phyloP scores from a whole-genome alignment of 2,888 invertebrate species.

The Sminthurinus aureus region DNA sequence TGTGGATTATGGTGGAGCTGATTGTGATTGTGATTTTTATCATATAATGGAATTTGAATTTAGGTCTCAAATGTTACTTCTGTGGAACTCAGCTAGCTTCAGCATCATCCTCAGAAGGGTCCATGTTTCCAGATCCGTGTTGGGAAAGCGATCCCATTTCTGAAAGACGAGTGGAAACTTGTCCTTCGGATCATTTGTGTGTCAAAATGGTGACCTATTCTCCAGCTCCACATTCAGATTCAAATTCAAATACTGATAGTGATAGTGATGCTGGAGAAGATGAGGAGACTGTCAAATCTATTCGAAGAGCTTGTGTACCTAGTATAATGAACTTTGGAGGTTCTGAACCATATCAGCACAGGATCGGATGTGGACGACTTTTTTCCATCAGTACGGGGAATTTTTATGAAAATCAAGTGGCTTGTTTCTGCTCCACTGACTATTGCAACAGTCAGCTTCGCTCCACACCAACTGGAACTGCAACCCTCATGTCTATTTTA shows the following conservation, averaged over 20 bases:
- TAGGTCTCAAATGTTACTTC: slow-evolving; percentile 17
- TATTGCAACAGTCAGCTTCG: slow-evolving; percentile 5
- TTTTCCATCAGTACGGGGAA: not conserved
- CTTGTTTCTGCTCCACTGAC: slow-evolving; percentile 30
- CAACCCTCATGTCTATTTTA: not conserved
- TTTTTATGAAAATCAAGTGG: not conserved
- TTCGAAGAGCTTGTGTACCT: not conserved
- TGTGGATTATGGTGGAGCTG: no score
- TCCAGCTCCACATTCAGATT: no score
- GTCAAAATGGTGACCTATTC: slow-evolving; percentile 4
- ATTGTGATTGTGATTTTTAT: no score
- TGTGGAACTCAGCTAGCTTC: slow-evolving; percentile 18
- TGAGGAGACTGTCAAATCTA: not conserved
- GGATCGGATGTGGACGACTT: slow-evolving; percentile 4
- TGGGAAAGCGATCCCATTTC: not conserved
- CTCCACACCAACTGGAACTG: no score
- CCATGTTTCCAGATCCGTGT: slow-evolving; percentile 20
- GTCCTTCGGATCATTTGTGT: slow-evolving; percentile 9
- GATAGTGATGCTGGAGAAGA: not conserved
- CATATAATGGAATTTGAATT: not conserved
- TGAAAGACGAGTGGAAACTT: not conserved
- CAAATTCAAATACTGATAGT: no score
- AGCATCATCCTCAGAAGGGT: not conserved
- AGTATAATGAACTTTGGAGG: not conserved
- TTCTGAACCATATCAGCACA: not conserved